phyloP scores from a whole-genome alignment of 2,797 vertebrate genomes.

The Typhlichthys eigenmanni region DNA sequence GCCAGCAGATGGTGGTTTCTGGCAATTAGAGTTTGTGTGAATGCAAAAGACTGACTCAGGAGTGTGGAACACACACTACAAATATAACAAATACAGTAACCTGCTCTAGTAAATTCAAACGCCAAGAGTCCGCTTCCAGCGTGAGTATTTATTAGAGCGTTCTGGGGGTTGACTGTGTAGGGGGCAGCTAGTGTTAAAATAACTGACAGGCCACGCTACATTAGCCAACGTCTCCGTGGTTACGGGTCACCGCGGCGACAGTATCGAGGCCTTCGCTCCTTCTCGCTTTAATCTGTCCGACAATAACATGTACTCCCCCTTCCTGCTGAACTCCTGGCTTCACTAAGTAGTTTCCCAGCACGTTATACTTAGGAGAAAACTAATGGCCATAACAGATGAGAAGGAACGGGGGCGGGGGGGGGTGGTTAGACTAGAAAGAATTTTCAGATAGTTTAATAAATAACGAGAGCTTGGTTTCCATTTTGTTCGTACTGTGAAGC shows the following conservation, averaged over 20 bases:
- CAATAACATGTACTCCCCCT: slow-evolving; percentile 47
- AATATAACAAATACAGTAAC: neutral
- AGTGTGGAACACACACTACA: neutral
- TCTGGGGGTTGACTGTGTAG: slow-evolving; percentile 12
- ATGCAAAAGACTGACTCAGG: too few species aligned
- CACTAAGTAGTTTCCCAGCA: slow-evolving; percentile 55
- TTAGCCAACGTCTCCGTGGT: slow-evolving; percentile 41
- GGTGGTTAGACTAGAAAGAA: neutral
- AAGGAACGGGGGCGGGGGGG: neutral
- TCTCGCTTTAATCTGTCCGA: slow-evolving; percentile 46
- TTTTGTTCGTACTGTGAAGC: neutral
- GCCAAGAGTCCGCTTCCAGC: too few species aligned
- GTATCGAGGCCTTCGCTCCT: slow-evolving; percentile 31
- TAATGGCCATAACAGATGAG: slow-evolving; percentile 41
- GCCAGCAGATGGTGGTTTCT: too few species aligned
- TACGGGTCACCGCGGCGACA: slow-evolving; percentile 51
- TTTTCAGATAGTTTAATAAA: neutral
- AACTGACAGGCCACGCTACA: slow-evolving; percentile 62
- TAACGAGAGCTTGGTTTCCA: neutral
- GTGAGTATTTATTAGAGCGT: too few species aligned
- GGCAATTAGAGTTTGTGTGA: too few species aligned
- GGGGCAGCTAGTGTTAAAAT: slow-evolving; percentile 39
- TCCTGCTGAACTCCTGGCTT: slow-evolving; percentile 30
- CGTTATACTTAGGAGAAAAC: slow-evolving; percentile 4
- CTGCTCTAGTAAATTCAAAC: too few species aligned